Base-by-base conservation (phyloP, 2,797 vertebrate species). In the Silurus lanzhouensis region DNA sequence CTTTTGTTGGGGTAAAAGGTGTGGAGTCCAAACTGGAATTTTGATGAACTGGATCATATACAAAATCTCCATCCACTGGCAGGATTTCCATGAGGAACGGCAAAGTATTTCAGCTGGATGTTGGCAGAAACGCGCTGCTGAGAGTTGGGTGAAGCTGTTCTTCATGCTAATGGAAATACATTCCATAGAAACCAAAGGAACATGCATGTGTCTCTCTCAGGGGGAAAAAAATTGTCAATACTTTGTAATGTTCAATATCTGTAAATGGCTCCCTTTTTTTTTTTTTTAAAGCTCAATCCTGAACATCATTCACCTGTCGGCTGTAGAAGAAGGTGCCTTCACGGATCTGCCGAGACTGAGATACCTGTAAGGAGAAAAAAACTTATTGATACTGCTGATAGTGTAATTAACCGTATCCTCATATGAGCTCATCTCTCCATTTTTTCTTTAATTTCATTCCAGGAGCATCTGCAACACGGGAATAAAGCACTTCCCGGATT, bases 391-490 rank as follows among this genome's bases (percentile, higher is more conserved):
- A 31, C 1, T 27, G 46, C 10, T 67, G 52, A 81, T 52, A 52
- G 10, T 52, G 6, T 52, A 10, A 7, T 10, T 52, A 52, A 19
- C 2, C 2, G 25, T 55, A 19, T 80, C 12, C 1, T 48, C 1
- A 80, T 8, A 8, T 66, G 7, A 66, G 20, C 44, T 12, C 57
- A 12, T 57, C 52, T 78, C 17, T 84, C 4, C 10, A 38, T 38
- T 6, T 0, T 60, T 55, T 70, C 75, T 78, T 74, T 10, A 85
- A 63, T 78, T 91, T 88, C 88, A 77, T 82, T 89, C 90, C 90
- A 99, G 98, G 95, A 96, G 97, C 92, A 97, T 99, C 94, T 97
- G 96, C 63, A 99, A 99, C 89, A 99, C 98, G 1, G 97, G 97
- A 84, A 91, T 99, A 85, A 93, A 90, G 22, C 95, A 95, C 90